These are phyloP conservation scores for Agrilus mali DNA, from an alignment of 2,888 invertebrate species.

Conservation along the genomic window DNA sequence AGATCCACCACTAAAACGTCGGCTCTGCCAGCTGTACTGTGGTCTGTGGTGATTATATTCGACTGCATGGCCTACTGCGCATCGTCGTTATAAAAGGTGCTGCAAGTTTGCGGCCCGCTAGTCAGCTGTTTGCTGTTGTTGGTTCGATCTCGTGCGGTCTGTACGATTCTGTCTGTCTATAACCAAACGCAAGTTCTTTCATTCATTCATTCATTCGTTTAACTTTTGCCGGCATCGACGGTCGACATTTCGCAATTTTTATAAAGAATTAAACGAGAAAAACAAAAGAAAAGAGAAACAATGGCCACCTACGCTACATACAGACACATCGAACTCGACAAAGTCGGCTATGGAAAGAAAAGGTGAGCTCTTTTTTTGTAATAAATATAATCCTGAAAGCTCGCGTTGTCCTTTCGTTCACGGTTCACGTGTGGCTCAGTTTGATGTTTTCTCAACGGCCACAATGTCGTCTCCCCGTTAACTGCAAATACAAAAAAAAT, in stretches of 20 bases:
- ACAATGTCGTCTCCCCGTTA: too few relatives aligned
- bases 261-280: slow-evolving; percentile 9
- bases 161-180: slow-evolving; percentile 2
- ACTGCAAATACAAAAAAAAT: too few relatives aligned
- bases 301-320: slow-evolving; percentile 90
- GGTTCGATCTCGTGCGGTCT: slow-evolving; percentile 11
- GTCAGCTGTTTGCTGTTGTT: slow-evolving; percentile 27
- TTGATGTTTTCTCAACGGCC: too few relatives aligned
- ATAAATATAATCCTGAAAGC: too few relatives aligned
- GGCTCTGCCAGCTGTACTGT: too few relatives aligned
- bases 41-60: too few relatives aligned
- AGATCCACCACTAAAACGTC: too few relatives aligned
- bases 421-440: too few relatives aligned
- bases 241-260: slow-evolving; percentile 3
- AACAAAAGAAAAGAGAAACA: slow-evolving; percentile 23
- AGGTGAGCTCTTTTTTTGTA: slow-evolving; percentile 63
- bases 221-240: background rate
- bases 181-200: background rate
- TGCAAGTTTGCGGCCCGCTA: slow-evolving; percentile 21
- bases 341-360: slow-evolving; percentile 87
- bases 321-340: slow-evolving; percentile 88
- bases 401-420: too few relatives aligned
- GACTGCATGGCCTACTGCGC: slow-evolving; percentile 13
- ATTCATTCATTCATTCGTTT: background rate
- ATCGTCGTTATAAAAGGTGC: slow-evolving; percentile 25